These are phyloP conservation scores for Suillia variegata DNA, from an alignment of 2,888 invertebrate genomes.

Conservation along the genomic window DNA sequence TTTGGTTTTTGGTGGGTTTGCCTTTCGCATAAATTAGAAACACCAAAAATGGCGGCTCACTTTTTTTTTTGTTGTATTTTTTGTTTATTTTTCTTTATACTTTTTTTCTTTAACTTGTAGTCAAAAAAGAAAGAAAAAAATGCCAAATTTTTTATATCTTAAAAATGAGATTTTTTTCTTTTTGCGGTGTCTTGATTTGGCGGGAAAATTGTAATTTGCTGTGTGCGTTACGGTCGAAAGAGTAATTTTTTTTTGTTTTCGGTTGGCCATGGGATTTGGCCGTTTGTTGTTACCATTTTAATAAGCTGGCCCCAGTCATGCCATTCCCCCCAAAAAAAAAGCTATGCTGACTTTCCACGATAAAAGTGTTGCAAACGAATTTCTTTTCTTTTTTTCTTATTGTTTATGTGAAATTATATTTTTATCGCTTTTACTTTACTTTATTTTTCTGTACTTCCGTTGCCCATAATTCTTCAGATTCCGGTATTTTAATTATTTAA, in stretches of 20 bases:
- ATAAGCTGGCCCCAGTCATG: constrained; percentile 5
- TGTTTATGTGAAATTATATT: neutral
- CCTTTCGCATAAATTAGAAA: constrained; percentile 34
- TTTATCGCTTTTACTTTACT: neutral
- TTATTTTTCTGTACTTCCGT: constrained; percentile 25
- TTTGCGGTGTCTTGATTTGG: neutral
- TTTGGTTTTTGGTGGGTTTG: constrained; percentile 27
- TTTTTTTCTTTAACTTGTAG: neutral
- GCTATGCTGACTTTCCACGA: neutral
- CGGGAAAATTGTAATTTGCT: constrained; percentile 7
- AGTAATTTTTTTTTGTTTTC: too few species aligned
- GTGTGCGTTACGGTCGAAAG: neutral
- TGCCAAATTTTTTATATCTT: too few species aligned
- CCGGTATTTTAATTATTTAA: constrained; percentile 11
- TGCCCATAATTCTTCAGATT: constrained; percentile 24
- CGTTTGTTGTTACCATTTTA: constrained; percentile 12
- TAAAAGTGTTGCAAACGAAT: constrained; percentile 15
- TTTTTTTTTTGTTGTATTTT: neutral
- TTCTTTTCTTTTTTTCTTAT: constrained; percentile 11
- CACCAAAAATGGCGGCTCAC: constrained; percentile 9
- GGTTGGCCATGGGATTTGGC: neutral
- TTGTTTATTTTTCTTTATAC: neutral
- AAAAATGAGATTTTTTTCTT: neutral
- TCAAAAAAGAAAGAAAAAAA: too few species aligned
- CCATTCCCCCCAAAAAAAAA: too few species aligned